Evolutionary conservation across 2,113 vertebrate species (phyloP), one percentile per base, ranked within the genome.

Genomic region (Caretta caretta): DNA sequence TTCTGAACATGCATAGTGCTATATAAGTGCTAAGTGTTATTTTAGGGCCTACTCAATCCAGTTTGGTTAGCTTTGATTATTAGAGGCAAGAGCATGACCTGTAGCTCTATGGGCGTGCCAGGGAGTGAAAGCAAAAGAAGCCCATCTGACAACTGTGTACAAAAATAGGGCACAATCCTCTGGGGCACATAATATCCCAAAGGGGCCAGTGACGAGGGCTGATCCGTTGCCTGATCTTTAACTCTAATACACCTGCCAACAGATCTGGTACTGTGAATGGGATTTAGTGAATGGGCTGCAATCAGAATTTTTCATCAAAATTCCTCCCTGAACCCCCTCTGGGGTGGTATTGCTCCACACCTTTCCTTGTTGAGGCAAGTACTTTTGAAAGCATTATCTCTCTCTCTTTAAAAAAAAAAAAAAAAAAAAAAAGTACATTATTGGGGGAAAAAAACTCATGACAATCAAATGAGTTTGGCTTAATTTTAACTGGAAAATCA

Each of bases 1-100:
- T 75, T 86, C 90, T 85, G 57, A 86, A 49, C 46, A 50, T 35
- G 78, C n/a, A 29, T 38, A 42, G 4, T 72, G 29, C 78, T 80
- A 48, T 0, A 0, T n/a, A 38, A 78, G 57, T 87, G 14, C 29
- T 46, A 56, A 83, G 50, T 1, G 0, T 8, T 59, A 38, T 72
- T 90, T 88, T 75, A 20, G 10, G 56, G 84, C 54, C 31, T 14
- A 2, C 6, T 1, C 1, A 76, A 27, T 35, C 42, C 29, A 69
- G 2, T 91, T 4, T 82, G 69, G 84, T 80, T 53, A 53, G 31
- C n/a, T 78, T 89, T 93, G 10, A 38, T 65, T 13, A 72, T 6
- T 46, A 90, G 50, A 49, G 59, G n/a, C n/a, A 51, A 75, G 56
- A 27, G 72, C 5, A 22, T 6, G 22, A 56, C 54, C 42, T 8